A percentile compares a stretch with the other conserved stretches of the same genome.
These are phyloP conservation scores for Myotis myotis DNA, from an alignment of 2,797 vertebrate genomes.

Conservation along the genomic window DNA sequence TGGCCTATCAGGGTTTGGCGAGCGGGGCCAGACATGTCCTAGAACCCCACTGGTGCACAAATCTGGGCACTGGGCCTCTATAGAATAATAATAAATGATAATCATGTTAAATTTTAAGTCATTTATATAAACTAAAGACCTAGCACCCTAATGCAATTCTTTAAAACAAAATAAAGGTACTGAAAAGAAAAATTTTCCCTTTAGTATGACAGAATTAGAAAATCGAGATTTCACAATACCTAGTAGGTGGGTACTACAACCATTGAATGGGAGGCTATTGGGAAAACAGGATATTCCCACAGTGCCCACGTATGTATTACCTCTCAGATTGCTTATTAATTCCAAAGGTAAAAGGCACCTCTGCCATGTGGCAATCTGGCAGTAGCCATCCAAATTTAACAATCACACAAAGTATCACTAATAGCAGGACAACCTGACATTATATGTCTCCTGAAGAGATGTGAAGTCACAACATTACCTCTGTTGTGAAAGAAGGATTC, in stretches of 20 bases:
- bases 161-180: neutral
- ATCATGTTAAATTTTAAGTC: neutral
- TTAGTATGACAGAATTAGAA: neutral
- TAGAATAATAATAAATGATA: neutral
- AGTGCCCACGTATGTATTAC: neutral
- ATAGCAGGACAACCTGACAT: neutral
- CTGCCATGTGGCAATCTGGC: neutral
- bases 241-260: neutral
- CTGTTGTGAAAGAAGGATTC: neutral
- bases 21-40: no score
- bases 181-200: neutral
- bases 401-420: neutral
- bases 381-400: neutral
- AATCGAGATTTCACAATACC: neutral
- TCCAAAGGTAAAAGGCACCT: neutral
- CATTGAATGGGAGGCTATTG: neutral
- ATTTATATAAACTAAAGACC: neutral
- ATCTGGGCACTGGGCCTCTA: no score
- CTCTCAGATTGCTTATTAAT: neutral
- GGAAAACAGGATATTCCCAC: neutral
- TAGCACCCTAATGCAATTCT: neutral
- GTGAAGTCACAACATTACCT: neutral
- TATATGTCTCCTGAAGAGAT: neutral
- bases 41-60: no score
- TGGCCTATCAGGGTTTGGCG: no score